A percentile compares a stretch with the other conserved stretches of the same genome.
phyloP scores from a whole-genome alignment of 2,888 invertebrate species.

The Griposia aprilina region DNA sequence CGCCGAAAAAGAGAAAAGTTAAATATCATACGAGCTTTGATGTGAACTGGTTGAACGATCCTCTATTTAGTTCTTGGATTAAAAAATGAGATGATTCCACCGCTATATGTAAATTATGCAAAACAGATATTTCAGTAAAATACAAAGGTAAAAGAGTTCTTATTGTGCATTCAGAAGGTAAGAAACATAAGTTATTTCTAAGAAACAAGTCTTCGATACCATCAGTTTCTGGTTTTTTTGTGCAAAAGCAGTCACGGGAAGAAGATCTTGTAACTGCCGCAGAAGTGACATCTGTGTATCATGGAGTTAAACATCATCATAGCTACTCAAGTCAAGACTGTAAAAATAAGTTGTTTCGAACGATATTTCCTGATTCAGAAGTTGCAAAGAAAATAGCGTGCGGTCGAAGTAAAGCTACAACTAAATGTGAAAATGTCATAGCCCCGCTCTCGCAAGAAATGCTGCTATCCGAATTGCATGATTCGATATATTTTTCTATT shows the following conservation, averaged over 20 bases:
- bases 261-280: constrained; percentile 33
- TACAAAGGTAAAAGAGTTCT: constrained; percentile 6
- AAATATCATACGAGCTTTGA: not conserved
- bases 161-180: constrained; percentile 5
- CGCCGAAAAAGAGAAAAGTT: constrained; percentile 4
- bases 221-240: constrained; percentile 2
- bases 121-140: constrained; percentile 9
- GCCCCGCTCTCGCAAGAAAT: not conserved
- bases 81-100: constrained; percentile 8
- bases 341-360: constrained; percentile 43
- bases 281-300: constrained; percentile 42
- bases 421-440: constrained; percentile 9
- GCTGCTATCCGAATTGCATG: constrained; percentile 6
- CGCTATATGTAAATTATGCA: constrained; percentile 18
- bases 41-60: constrained; percentile 13
- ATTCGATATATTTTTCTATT: not conserved
- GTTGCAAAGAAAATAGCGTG: constrained; percentile 18
- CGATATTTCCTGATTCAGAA: constrained; percentile 28
- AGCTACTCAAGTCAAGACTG: constrained; percentile 44
- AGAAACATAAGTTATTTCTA: constrained; percentile 10
- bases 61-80: constrained; percentile 16
- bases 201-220: not conserved
- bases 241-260: constrained; percentile 10
- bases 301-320: constrained; percentile 38
- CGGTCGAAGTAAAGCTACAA: constrained; percentile 8